Evolutionary conservation across 2,113 vertebrate species (phyloP), one percentile per base, ranked within the genome.

Genomic region (Sigmodon hispidus): DNA sequence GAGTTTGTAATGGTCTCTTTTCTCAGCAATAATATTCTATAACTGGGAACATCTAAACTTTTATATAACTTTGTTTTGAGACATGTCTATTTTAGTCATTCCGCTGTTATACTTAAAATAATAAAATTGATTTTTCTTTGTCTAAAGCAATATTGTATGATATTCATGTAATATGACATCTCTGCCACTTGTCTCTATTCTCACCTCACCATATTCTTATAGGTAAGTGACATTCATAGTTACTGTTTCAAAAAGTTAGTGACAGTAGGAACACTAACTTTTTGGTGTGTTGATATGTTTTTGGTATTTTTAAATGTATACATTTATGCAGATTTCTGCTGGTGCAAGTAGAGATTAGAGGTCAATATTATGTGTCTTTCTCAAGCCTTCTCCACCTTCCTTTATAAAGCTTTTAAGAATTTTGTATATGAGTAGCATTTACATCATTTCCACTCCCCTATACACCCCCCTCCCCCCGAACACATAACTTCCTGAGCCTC

Each of bases 11-110:
- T 89, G 69, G 1, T n/a, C n/a, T 84, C 22, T 10, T 40, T 59
- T 65, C 13, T 95, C 84, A 40, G 40, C 84, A 75, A 85, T 65
- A 52, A 63, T 83, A 79, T 67, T 92, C n/a, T 96, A 45, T 81
- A 57, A 59, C 79, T 92, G 77, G n/a, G 15, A 67, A 26, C 81
- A 7, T 59, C 40, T 92, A 61, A 86, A 43, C 7, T 76, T 92
- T 86, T 65, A 81, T 70, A 55, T 40, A 87, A 16, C 9, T 79
- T 95, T 88, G 34, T 91, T 94, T 93, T 26, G 87, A 65, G 34
- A 88, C 34, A 70, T 10, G 10, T 61, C 0, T 55, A n/a, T 92
- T 21, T 85, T 81, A 94, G 76, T 7, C n/a, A 45, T 61, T 48
- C 45, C 84, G 22, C n/a, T 65, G 29, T 40, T 91, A 16, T 87